Percentiles rank a stretch among this genome's conserved stretches.
Evolutionary conservation across 2,113 vertebrate species (phyloP).

Genomic region (Erinaceus europaeus): DNA sequence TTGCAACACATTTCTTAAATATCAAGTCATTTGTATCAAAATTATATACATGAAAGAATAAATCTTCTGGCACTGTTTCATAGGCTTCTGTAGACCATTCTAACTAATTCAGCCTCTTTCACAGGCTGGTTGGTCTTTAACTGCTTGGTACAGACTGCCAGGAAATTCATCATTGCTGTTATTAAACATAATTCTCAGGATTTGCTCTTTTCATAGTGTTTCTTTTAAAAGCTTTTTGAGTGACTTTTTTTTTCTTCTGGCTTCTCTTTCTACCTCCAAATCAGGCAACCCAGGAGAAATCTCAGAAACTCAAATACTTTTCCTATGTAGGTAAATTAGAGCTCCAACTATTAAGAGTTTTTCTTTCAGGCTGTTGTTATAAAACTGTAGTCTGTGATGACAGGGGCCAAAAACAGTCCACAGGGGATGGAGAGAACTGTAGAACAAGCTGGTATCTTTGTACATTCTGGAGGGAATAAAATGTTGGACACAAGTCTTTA

Average conservation of each 20-base stretch:
- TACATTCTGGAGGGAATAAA: constrained; percentile 53
- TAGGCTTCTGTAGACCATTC: constrained; percentile 53
- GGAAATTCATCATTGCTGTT: constrained; percentile 69
- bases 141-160: constrained; percentile 64
- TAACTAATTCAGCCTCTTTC: constrained; percentile 65
- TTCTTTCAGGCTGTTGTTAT: constrained; percentile 64
- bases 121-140: constrained; percentile 60
- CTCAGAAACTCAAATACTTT: constrained; percentile 40
- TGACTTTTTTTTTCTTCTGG: constrained; percentile 55
- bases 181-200: constrained; percentile 70
- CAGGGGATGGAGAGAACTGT: constrained; percentile 40
- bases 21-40: constrained; percentile 70
- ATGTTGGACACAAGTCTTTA: constrained; percentile 25
- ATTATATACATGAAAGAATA: constrained; percentile 66
- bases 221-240: constrained; percentile 57
- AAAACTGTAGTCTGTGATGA: constrained; percentile 42
- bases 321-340: constrained; percentile 51
- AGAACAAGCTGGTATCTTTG: constrained; percentile 50
- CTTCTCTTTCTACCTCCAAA: constrained; percentile 42
- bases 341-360: constrained; percentile 40
- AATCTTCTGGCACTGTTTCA: constrained; percentile 60
- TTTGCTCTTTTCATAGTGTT: constrained; percentile 71
- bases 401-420: constrained; percentile 58
- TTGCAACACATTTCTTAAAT: constrained; percentile 75
- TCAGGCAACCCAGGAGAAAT: constrained; percentile 42